Percentiles rank a stretch among this genome's conserved stretches.
These are phyloP conservation scores for Mesorhabditis spiculigera DNA, from an alignment of 2,888 invertebrate genomes.

Conservation along the genomic window DNA sequence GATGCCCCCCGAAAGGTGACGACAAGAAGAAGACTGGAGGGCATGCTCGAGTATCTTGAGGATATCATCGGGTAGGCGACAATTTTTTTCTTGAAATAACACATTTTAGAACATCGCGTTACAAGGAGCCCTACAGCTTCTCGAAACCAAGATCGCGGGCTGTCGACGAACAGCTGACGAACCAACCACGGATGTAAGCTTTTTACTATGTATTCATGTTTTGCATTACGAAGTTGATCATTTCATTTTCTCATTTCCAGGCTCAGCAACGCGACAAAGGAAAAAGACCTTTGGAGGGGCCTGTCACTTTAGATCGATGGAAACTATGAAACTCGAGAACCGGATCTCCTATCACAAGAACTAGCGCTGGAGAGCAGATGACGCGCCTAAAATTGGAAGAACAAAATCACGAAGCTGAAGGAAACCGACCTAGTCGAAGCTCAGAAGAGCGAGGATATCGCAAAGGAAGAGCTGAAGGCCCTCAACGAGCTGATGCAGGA, in stretches of 20 bases:
- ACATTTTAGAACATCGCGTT: background rate
- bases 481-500: background rate
- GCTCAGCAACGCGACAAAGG: conserved; percentile 68
- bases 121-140: background rate
- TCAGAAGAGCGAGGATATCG: background rate
- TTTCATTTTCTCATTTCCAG: conserved; percentile 29
- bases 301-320: conserved; percentile 61
- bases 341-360: conserved; percentile 71
- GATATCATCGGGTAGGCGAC: conserved; percentile 83
- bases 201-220: background rate
- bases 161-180: background rate
- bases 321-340: conserved; percentile 79
- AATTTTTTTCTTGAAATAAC: background rate
- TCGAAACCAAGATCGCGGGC: background rate
- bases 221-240: background rate
- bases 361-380: conserved; percentile 58
- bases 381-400: background rate
- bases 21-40: conserved; percentile 75
- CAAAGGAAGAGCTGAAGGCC: background rate
- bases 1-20: conserved; percentile 91
- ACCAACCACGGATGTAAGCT: background rate
- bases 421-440: background rate
- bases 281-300: conserved; percentile 61
- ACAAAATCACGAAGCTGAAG: background rate
- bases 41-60: conserved; percentile 95